A percentile compares a stretch with the other conserved stretches of the same genome.
These are phyloP conservation scores for Bradysia coprophila DNA, from an alignment of 1,140 invertebrate species.

Conservation along the genomic window DNA sequence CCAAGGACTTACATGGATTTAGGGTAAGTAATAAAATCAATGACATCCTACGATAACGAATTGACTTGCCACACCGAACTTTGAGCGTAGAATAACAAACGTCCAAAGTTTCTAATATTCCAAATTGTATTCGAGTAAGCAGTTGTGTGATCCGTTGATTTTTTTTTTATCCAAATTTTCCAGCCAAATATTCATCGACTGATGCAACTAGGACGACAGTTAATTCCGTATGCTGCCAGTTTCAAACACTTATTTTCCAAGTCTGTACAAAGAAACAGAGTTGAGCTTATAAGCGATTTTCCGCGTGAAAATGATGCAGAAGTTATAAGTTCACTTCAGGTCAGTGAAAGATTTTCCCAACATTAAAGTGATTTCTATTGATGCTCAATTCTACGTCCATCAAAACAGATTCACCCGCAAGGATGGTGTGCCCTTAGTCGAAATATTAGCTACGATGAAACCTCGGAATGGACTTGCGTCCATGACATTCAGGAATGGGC, in stretches of 20 bases:
- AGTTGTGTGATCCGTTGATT: not conserved
- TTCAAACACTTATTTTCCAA: constrained; percentile 66
- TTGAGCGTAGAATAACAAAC: too few relatives aligned
- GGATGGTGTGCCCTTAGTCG: constrained; percentile 77
- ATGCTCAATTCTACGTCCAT: too few relatives aligned
- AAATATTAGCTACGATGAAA: constrained; percentile 70
- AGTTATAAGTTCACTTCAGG: constrained; percentile 72
- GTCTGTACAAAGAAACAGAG: constrained; percentile 53
- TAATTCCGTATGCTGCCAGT: constrained; percentile 54
- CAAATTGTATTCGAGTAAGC: too few relatives aligned
- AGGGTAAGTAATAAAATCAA: constrained; percentile 49
- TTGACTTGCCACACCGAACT: too few relatives aligned
- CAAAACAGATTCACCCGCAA: constrained; percentile 80
- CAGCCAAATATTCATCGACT: constrained; percentile 76
- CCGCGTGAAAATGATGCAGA: constrained; percentile 69
- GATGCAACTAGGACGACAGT: constrained; percentile 69
- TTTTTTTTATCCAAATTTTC: constrained; percentile 14
- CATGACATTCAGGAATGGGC: constrained; percentile 66
- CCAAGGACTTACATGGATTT: constrained; percentile 66
- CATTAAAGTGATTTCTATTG: too few relatives aligned
- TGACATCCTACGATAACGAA: too few relatives aligned
- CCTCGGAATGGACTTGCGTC: constrained; percentile 83
- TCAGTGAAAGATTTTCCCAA: too few relatives aligned
- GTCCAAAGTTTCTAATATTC: too few relatives aligned
- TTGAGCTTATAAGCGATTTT: constrained; percentile 83